These are phyloP conservation scores for Loriculus beryllinus DNA, from an alignment of 2,797 vertebrate genomes.

Conservation along the genomic window DNA sequence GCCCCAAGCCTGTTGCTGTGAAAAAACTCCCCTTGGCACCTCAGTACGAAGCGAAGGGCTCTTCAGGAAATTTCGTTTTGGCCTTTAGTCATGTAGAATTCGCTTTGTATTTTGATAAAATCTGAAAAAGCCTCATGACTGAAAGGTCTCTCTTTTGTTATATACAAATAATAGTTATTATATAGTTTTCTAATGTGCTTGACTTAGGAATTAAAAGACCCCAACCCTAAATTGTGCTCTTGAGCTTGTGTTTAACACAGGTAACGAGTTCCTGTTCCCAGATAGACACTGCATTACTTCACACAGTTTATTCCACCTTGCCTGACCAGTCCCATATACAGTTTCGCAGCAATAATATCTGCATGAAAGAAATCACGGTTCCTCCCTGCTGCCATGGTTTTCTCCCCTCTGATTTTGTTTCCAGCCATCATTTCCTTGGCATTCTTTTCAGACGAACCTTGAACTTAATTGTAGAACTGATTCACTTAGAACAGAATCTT, in stretches of 20 bases:
- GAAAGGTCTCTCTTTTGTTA: background rate
- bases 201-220: background rate
- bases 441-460: background rate
- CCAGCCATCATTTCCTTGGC: background rate
- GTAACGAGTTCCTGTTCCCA: background rate
- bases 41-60: background rate
- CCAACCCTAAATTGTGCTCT: background rate
- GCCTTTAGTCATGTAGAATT: background rate
- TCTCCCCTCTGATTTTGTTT: background rate
- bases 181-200: background rate
- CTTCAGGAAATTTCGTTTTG: background rate
- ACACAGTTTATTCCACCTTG: background rate
- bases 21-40: background rate
- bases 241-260: background rate
- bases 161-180: background rate
- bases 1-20: conserved; percentile 7
- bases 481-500: background rate
- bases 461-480: background rate
- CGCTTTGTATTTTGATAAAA: background rate
- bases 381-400: background rate
- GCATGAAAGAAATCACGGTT: background rate
- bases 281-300: background rate
- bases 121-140: background rate
- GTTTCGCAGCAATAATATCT: background rate
- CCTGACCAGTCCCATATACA: background rate